These are phyloP conservation scores for Drosophila pruinosa DNA, from an alignment of 1,140 invertebrate species.

Conservation along the genomic window DNA sequence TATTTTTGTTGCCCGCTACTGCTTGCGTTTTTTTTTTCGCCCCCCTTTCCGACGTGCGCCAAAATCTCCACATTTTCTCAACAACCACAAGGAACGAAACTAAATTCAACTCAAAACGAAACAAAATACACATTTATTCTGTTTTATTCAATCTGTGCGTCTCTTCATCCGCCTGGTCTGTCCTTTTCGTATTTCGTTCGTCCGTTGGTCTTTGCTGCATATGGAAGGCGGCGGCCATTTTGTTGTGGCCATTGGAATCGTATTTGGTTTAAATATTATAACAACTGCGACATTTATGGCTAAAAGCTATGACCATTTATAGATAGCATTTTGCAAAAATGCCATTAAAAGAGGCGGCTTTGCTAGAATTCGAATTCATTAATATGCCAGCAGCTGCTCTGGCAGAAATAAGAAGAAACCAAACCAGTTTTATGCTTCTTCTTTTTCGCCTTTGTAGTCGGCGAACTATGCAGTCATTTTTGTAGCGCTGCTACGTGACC, in stretches of 20 bases:
- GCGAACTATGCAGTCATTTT: conserved; percentile 59
- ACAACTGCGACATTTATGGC: conserved; percentile 44
- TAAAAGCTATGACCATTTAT: conserved; percentile 46
- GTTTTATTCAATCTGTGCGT: conserved; percentile 36
- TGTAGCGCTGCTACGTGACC: conserved; percentile 70
- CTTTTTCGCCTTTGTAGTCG: conserved; percentile 32
- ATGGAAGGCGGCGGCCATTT: conserved; percentile 31
- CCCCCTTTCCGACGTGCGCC: conserved; percentile 36
- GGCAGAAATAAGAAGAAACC: conserved; percentile 35
- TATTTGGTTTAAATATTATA: conserved; percentile 47
- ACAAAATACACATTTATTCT: conserved; percentile 21
- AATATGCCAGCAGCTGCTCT: conserved; percentile 41
- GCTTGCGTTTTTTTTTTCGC: conserved; percentile 6
- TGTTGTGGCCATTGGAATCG: conserved; percentile 20
- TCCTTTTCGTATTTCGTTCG: conserved; percentile 1
- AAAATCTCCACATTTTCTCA: conserved; percentile 22
- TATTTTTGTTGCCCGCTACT: conserved; percentile 1
- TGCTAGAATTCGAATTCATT: conserved; percentile 61
- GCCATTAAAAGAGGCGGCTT: conserved; percentile 59
- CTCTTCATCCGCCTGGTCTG: background rate
- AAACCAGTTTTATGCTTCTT: conserved; percentile 58
- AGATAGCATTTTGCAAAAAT: conserved; percentile 46
- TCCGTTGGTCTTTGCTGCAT: background rate
- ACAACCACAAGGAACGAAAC: too few species aligned
- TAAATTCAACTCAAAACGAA: conserved; percentile 6